These are phyloP conservation scores for Casuarius casuarius DNA, from an alignment of 2,113 vertebrate genomes.

Conservation along the genomic window DNA sequence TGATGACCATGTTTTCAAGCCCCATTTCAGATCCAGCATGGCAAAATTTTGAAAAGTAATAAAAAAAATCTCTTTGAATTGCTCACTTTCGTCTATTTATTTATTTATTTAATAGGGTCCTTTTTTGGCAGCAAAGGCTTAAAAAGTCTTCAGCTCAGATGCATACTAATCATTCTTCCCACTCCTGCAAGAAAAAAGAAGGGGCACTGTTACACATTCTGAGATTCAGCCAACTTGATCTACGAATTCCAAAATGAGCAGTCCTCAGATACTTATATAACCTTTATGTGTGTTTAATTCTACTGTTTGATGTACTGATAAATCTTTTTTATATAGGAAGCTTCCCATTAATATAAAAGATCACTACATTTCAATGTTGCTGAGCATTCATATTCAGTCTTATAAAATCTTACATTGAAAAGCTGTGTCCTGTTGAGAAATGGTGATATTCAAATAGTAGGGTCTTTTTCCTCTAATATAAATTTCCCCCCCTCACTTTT, in stretches of 20 bases:
- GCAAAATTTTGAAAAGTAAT: background rate
- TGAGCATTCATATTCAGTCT: background rate
- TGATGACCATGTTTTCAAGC: background rate
- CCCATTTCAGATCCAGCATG: rapidly evolving
- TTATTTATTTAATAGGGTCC: background rate
- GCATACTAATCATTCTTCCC: background rate
- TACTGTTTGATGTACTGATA: background rate
- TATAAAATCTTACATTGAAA: background rate
- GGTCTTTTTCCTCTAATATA: background rate
- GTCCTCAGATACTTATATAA: background rate
- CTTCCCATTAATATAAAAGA: background rate
- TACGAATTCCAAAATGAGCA: background rate
- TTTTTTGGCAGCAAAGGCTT: background rate
- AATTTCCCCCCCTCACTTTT: background rate
- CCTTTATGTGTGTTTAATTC: background rate
- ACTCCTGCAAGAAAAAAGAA: background rate
- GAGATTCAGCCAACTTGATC: background rate
- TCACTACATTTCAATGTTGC: background rate
- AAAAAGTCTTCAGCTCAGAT: background rate
- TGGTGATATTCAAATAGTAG: background rate
- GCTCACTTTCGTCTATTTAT: background rate
- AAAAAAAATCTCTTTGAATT: background rate
- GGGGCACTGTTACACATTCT: rapidly evolving
- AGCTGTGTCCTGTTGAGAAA: background rate
- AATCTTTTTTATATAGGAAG: background rate